Conservation (phyloP, 2,113 vertebrate genomes). For the Bubalus kerabau region DNA sequence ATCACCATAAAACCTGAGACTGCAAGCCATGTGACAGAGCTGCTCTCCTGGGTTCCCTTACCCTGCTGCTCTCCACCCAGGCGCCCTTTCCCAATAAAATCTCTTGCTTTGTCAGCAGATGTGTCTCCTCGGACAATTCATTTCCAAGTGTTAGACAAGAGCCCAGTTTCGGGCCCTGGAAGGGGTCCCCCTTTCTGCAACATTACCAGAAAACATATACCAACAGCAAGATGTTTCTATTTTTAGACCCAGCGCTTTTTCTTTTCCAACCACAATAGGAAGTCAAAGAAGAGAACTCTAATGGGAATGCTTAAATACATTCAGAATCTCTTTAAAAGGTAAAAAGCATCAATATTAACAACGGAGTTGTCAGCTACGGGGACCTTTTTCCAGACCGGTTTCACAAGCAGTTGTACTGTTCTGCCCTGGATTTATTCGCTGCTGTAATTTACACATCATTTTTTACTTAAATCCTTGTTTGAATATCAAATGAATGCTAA, state of each 20-base stretch:
- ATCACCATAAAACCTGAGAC: not conserved
- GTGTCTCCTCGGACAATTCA: not conserved
- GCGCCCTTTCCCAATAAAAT: not conserved
- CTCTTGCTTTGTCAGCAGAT: not conserved
- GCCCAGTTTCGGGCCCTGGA: not conserved
- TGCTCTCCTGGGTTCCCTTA: not conserved
- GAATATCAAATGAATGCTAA: not conserved
- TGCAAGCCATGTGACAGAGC: not conserved
- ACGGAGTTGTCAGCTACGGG: not conserved
- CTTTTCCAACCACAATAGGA: not conserved
- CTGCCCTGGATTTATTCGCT: not conserved
- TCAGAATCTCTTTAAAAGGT: not conserved
- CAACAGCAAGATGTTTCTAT: not conserved
- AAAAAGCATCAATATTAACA: slow-evolving; percentile 24
- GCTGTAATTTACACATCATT: not conserved
- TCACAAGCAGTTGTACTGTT: not conserved
- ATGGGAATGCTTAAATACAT: not conserved
- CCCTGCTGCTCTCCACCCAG: not conserved
- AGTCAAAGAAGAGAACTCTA: not conserved
- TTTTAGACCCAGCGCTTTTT: not conserved
- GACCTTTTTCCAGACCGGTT: not conserved
- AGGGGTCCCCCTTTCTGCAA: not conserved
- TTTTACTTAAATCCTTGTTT: not conserved
- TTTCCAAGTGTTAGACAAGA: not conserved
- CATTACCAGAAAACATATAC: not conserved